Conservation (phyloP, 2,797 vertebrate genomes). For the Fistularia commersonii region DNA sequence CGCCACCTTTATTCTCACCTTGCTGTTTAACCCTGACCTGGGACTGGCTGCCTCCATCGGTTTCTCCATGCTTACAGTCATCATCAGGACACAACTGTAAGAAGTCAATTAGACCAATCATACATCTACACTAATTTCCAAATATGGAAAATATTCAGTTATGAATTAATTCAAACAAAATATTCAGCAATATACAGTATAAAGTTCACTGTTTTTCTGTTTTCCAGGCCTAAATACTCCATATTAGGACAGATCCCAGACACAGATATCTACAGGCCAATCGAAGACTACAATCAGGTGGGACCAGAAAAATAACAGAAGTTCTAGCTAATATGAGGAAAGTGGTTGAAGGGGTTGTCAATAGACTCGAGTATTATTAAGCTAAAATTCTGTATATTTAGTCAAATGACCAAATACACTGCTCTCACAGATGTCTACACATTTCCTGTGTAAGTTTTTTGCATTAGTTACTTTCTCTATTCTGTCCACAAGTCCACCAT, state of each 20-base stretch:
- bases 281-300: slow-evolving; percentile 84
- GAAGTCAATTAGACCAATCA: slow-evolving; percentile 21
- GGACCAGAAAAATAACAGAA: background rate
- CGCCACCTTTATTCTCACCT: slow-evolving; percentile 83
- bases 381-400: too few species aligned
- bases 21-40: slow-evolving; percentile 86
- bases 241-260: slow-evolving; percentile 82
- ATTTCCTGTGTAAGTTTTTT: too few species aligned
- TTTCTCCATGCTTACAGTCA: slow-evolving; percentile 88
- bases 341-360: too few species aligned
- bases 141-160: background rate
- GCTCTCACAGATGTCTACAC: too few species aligned
- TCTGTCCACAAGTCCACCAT: too few species aligned
- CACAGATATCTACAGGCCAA: slow-evolving; percentile 87
- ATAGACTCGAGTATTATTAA: too few species aligned
- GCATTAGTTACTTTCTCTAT: too few species aligned
- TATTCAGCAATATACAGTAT: background rate
- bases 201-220: background rate
- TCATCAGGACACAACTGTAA: slow-evolving; percentile 92
- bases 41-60: slow-evolving; percentile 85
- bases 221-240: slow-evolving; percentile 85
- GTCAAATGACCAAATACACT: too few species aligned
- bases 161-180: background rate
- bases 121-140: background rate
- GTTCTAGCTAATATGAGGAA: too few species aligned